phyloP scores from a whole-genome alignment of 1,140 invertebrate genomes.

The Cataglyphis hispanica region DNA sequence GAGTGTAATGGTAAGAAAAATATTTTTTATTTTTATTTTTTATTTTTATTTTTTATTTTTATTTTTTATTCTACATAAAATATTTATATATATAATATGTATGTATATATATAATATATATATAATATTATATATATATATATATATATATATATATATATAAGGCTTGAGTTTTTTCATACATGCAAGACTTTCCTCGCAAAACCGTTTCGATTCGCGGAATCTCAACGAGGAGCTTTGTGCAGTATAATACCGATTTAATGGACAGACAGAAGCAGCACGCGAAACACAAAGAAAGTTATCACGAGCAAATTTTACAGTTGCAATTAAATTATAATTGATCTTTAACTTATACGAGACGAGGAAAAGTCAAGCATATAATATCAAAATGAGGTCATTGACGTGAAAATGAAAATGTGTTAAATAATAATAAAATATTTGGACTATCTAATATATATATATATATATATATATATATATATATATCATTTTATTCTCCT shows the following conservation, averaged over 20 bases:
- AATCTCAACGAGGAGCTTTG: slow-evolving; percentile 19
- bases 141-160: too few species aligned
- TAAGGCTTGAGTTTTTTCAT: slow-evolving; percentile 14
- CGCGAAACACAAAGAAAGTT: slow-evolving; percentile 49
- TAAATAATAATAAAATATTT: not conserved
- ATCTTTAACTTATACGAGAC: slow-evolving; percentile 16
- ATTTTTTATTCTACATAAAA: too few species aligned
- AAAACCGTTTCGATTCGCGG: slow-evolving; percentile 32
- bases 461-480: too few species aligned
- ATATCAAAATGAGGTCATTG: not conserved
- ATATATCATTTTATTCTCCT: slow-evolving; percentile 1
- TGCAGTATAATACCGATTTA: slow-evolving; percentile 28
- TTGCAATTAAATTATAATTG: slow-evolving; percentile 39
- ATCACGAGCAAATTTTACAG: slow-evolving; percentile 8
- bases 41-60: too few species aligned
- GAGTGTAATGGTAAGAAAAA: too few species aligned
- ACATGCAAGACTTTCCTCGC: not conserved
- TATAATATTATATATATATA: too few species aligned
- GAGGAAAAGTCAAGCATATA: not conserved
- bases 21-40: too few species aligned
- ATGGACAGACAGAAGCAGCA: not conserved
- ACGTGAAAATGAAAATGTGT: not conserved
- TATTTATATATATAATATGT: too few species aligned
- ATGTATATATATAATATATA: not conserved
- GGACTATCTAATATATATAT: too few species aligned